These are phyloP conservation scores for Drosophila pseudoobscura DNA, from an alignment of 1,140 invertebrate genomes.

Conservation along the genomic window DNA sequence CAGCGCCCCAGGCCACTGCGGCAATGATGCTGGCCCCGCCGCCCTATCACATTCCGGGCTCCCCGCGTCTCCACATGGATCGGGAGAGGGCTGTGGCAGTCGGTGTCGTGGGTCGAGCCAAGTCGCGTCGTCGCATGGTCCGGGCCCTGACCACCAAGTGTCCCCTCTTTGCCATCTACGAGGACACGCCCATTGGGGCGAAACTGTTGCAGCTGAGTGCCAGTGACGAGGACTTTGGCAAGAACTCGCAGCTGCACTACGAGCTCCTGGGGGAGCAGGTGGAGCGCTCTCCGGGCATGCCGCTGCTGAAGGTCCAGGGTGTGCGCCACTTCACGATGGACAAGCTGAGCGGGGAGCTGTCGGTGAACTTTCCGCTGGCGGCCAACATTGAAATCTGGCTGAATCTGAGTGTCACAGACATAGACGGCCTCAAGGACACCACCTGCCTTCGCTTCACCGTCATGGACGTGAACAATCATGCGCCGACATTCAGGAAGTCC, in stretches of 20 bases:
- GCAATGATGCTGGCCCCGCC: conserved; percentile 65
- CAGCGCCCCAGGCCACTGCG: conserved; percentile 70
- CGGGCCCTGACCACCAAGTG: conserved; percentile 53
- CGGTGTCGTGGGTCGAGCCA: conserved; percentile 40
- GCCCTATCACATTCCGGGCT: conserved; percentile 74
- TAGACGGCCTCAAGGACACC: conserved; percentile 88
- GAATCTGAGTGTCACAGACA: conserved; percentile 90
- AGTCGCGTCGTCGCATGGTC: conserved; percentile 46
- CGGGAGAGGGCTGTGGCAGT: conserved; percentile 22
- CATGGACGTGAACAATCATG: conserved; percentile 93
- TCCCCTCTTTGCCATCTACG: conserved; percentile 89
- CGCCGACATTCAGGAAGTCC: conserved; percentile 91
- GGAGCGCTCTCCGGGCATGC: conserved; percentile 82
- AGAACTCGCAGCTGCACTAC: conserved; percentile 91
- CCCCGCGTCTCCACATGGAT: conserved; percentile 57
- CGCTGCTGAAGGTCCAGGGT: conserved; percentile 83
- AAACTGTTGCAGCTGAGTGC: conserved; percentile 92
- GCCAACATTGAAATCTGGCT: conserved; percentile 91
- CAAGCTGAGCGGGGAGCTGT: conserved; percentile 89
- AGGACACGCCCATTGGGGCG: conserved; percentile 89
- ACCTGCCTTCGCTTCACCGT: conserved; percentile 88
- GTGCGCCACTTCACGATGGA: conserved; percentile 90
- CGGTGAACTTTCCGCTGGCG: conserved; percentile 89
- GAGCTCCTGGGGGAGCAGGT: conserved; percentile 88
- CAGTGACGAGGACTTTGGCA: conserved; percentile 90